These are phyloP conservation scores for Folsomia manolachei DNA, from an alignment of 2,888 invertebrate species.

Conservation along the genomic window DNA sequence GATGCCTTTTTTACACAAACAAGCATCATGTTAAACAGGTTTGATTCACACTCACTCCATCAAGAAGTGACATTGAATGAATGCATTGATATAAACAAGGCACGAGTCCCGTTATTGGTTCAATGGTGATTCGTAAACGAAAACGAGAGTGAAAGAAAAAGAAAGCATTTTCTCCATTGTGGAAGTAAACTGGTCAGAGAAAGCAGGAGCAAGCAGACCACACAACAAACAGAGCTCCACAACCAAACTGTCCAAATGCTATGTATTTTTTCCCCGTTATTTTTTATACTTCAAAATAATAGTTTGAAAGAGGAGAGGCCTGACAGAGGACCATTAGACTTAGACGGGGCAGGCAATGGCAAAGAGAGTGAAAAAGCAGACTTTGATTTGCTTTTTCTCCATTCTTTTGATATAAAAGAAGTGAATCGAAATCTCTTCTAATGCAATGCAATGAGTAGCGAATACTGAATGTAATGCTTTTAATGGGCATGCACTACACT, in stretches of 20 bases:
- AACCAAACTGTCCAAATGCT: no score
- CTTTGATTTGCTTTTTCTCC: constrained; percentile 3
- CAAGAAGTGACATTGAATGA: background rate
- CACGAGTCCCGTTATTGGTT: background rate
- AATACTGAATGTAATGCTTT: constrained; percentile 4
- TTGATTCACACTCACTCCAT: background rate
- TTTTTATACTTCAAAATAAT: background rate
- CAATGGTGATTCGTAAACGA: background rate
- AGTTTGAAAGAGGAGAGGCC: background rate
- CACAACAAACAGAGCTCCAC: background rate
- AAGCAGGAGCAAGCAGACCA: background rate
- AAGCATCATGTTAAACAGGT: no score
- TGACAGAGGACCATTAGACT: constrained; percentile 16
- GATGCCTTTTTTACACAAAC: no score
- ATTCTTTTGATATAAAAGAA: background rate
- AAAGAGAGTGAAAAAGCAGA: constrained; percentile 2
- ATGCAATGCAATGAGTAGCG: constrained; percentile 8
- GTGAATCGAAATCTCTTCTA: constrained; percentile 9
- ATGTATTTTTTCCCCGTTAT: background rate
- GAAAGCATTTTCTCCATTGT: background rate
- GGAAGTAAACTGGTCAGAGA: background rate
- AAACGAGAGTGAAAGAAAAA: background rate
- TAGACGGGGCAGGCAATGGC: background rate
- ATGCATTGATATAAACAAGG: background rate
- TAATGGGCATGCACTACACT: constrained; percentile 1